Evolutionary conservation across 2,797 vertebrate species (phyloP).

Genomic region (Parotocinclus haroldoi): DNA sequence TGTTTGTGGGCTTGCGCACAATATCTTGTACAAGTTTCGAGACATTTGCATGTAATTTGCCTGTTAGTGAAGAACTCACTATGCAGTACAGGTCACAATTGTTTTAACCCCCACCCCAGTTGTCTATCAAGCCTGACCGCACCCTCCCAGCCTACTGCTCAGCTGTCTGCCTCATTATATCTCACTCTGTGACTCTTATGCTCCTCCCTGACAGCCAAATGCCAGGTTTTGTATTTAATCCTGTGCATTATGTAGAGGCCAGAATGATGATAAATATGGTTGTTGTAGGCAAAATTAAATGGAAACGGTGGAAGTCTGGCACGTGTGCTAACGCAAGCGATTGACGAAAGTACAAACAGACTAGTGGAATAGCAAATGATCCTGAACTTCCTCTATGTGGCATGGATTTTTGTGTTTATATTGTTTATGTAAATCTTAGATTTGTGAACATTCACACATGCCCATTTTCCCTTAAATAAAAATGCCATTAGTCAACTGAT

Average conservation of each 20-base stretch:
- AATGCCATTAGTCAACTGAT: too few relatives aligned
- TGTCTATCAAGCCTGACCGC: slow-evolving; percentile 54
- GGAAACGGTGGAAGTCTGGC: too few relatives aligned
- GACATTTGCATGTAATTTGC: slow-evolving; percentile 2
- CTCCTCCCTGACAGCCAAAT: not conserved
- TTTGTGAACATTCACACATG: too few relatives aligned
- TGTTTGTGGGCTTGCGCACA: not conserved
- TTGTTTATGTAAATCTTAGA: too few relatives aligned
- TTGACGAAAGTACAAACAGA: not conserved
- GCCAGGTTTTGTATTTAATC: too few relatives aligned
- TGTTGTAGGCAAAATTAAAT: too few relatives aligned
- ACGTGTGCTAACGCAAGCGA: too few relatives aligned
- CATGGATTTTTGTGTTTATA: too few relatives aligned
- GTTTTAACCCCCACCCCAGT: slow-evolving; percentile 42
- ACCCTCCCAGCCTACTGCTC: slow-evolving; percentile 54
- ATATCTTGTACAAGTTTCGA: too few relatives aligned
- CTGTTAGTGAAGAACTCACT: not conserved
- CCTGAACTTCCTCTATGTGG: not conserved
- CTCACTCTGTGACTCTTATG: slow-evolving; percentile 16
- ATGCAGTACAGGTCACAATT: slow-evolving; percentile 37
- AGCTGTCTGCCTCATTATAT: slow-evolving; percentile 48
- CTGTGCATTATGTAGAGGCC: too few relatives aligned
- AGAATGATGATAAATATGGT: too few relatives aligned
- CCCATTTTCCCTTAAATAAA: too few relatives aligned
- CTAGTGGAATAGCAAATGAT: not conserved